phyloP scores from a whole-genome alignment of 2,113 vertebrate species.

The Nicator chloris region DNA sequence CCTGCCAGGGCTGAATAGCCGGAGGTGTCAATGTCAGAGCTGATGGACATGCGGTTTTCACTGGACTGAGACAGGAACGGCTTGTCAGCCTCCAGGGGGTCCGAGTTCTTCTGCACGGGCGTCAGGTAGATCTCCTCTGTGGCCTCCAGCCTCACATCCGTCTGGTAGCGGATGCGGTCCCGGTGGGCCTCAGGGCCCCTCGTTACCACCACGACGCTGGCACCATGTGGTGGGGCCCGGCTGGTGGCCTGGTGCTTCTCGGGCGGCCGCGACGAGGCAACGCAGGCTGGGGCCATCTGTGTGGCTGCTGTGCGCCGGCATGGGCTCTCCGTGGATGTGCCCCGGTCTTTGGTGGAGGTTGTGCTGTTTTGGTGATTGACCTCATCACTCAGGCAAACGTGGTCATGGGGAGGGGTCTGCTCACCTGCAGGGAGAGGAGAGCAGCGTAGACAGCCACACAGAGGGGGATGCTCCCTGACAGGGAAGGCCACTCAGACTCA shows the following conservation, averaged over 20 bases:
- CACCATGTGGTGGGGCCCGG: slow-evolving; percentile 52
- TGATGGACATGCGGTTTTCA: slow-evolving; percentile 91
- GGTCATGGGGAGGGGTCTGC: slow-evolving; percentile 86
- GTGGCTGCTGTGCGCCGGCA: slow-evolving; percentile 82
- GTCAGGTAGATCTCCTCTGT: slow-evolving; percentile 98
- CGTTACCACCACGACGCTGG: slow-evolving; percentile 68
- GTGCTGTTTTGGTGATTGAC: slow-evolving; percentile 82
- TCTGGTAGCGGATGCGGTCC: slow-evolving; percentile 89
- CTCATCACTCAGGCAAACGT: slow-evolving; percentile 94
- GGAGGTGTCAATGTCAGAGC: slow-evolving; percentile 87
- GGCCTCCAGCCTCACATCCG: slow-evolving; percentile 86
- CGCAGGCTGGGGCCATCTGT: slow-evolving; percentile 73
- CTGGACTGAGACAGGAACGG: slow-evolving; percentile 84
- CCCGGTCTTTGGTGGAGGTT: slow-evolving; percentile 91
- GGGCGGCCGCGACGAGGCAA: slow-evolving; percentile 61
- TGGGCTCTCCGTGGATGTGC: slow-evolving; percentile 90
- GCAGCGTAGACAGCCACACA: neutral
- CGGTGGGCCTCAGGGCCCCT: slow-evolving; percentile 72
- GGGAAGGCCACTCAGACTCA: neutral
- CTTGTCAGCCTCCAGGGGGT: slow-evolving; percentile 78
- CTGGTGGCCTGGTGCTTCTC: slow-evolving; percentile 53
- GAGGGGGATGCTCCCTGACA: neutral
- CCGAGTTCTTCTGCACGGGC: slow-evolving; percentile 85
- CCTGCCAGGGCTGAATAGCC: slow-evolving; percentile 80
- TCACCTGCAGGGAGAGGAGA: slow-evolving; percentile 76